These are phyloP conservation scores for Julus scandinavius DNA, from an alignment of 2,888 invertebrate genomes.

Conservation along the genomic window DNA sequence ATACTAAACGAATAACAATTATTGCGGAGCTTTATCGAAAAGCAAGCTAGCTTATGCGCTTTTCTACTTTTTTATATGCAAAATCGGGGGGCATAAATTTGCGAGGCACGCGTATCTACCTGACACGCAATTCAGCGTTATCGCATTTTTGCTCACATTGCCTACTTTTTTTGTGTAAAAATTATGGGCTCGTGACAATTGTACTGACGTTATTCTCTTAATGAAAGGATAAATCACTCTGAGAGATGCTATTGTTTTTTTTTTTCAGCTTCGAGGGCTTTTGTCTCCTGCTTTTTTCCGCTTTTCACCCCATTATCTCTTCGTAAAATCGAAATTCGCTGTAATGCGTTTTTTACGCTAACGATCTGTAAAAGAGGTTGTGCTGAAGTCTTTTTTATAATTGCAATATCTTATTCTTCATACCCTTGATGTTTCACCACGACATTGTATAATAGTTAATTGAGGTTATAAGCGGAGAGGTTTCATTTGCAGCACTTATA, in stretches of 20 bases:
- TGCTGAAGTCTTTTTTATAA: neutral
- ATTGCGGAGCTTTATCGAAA: neutral
- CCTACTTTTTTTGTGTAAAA: no score
- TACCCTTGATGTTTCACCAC: neutral
- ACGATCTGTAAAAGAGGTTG: neutral
- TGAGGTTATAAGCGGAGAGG: neutral
- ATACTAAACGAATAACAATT: neutral
- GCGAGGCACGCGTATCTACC: slow-evolving; percentile 10
- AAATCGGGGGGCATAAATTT: slow-evolving; percentile 4
- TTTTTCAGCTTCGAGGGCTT: neutral
- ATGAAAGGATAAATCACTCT: slow-evolving; percentile 7
- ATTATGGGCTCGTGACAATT: slow-evolving; percentile 18
- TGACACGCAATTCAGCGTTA: slow-evolving; percentile 18
- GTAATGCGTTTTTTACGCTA: slow-evolving; percentile 18
- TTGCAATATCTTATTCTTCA: neutral
- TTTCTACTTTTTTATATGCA: neutral
- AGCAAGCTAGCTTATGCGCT: neutral
- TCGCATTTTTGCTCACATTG: neutral
- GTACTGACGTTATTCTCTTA: slow-evolving; percentile 11
- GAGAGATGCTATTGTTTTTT: slow-evolving; percentile 17
- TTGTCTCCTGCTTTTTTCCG: neutral
- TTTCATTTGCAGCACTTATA: neutral
- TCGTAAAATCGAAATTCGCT: neutral
- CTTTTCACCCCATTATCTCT: slow-evolving; percentile 2
- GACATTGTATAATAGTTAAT: neutral